A percentile compares a stretch with the other conserved stretches of the same genome.
Conservation (phyloP, 2,113 vertebrate genomes). For the Pungitius pungitius region DNA sequence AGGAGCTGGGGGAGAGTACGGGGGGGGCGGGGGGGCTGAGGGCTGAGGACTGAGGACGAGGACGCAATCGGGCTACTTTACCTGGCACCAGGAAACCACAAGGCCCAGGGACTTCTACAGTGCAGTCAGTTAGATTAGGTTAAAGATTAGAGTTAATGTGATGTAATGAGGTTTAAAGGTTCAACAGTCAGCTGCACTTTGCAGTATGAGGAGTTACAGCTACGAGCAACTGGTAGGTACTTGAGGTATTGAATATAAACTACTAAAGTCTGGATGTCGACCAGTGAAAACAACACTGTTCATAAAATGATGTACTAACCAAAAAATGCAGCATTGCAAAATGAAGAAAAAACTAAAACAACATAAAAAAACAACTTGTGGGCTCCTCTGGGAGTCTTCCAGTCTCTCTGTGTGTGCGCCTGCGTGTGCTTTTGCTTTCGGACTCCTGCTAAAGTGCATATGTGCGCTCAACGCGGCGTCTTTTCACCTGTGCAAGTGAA, state of each 20-base stretch:
- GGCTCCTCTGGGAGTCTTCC: slow-evolving; percentile 51
- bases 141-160: slow-evolving; percentile 69
- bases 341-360: neutral
- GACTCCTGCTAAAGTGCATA: neutral
- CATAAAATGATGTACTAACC: neutral
- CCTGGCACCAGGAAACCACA: slow-evolving; percentile 94
- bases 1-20: slow-evolving; percentile 23
- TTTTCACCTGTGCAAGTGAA: slow-evolving; percentile 95
- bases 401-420: neutral
- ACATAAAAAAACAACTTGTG: neutral
- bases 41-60: slow-evolving; percentile 65
- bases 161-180: slow-evolving; percentile 38
- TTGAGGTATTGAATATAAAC: neutral
- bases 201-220: slow-evolving; percentile 4
- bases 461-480: neutral
- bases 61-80: slow-evolving; percentile 83
- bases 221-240: neutral
- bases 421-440: neutral
- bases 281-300: too few species aligned
- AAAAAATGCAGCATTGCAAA: neutral
- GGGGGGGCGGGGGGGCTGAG: neutral
- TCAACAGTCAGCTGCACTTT: slow-evolving; percentile 43
- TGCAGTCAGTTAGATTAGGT: slow-evolving; percentile 77
- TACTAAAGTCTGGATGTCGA: neutral
- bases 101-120: slow-evolving; percentile 90